Percentiles rank a stretch among this genome's conserved stretches.
phyloP scores from a whole-genome alignment of 2,797 vertebrate genomes.

The Sebastes oblongus region DNA sequence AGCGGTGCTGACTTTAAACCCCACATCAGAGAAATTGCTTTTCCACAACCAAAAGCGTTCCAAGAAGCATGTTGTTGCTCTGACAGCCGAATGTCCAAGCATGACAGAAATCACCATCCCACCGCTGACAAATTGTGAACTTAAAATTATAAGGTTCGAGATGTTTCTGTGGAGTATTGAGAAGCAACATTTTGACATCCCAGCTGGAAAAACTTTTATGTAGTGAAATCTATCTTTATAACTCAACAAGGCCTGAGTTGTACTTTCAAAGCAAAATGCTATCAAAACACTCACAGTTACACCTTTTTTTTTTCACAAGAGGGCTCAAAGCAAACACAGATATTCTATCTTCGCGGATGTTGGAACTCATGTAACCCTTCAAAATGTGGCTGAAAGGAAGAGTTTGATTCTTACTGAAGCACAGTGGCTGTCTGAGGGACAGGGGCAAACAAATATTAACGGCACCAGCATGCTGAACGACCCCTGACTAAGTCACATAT shows the following conservation, averaged over 20 bases:
- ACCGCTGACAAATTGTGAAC: constrained; percentile 45
- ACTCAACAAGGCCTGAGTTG: background rate
- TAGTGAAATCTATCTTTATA: constrained; percentile 20
- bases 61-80: constrained; percentile 41
- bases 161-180: constrained; percentile 24
- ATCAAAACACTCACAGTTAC: background rate
- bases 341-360: background rate
- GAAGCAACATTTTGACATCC: constrained; percentile 34
- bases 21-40: constrained; percentile 64
- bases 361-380: background rate
- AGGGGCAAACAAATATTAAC: too few species aligned
- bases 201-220: constrained; percentile 16
- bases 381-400: background rate
- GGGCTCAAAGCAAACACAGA: background rate
- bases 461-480: too few species aligned
- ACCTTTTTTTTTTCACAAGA: background rate
- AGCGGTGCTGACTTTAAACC: constrained; percentile 48
- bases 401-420: background rate
- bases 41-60: constrained; percentile 46
- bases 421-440: too few species aligned
- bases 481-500: too few species aligned
- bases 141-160: constrained; percentile 11
- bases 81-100: constrained; percentile 22
- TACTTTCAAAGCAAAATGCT: background rate
- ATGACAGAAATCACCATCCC: constrained; percentile 23